A percentile compares a stretch with the other conserved stretches of the same genome.
phyloP scores from a whole-genome alignment of 2,888 invertebrate species.

The Thera britannica region DNA sequence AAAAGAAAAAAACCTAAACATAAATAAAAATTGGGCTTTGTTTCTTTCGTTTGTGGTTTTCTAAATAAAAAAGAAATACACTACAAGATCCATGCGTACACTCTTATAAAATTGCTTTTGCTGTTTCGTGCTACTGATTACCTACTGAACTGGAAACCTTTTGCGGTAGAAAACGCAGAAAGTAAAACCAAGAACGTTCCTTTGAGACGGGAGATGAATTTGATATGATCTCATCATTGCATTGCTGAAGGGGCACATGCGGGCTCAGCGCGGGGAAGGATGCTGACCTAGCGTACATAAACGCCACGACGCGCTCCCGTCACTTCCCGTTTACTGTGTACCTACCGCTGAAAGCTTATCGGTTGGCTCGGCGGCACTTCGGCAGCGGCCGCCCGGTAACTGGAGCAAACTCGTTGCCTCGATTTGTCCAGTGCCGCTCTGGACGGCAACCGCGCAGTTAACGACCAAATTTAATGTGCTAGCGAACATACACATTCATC shows the following conservation, averaged over 20 bases:
- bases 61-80: too few species aligned
- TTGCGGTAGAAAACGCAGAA: not conserved
- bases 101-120: too few species aligned
- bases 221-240: slow-evolving; percentile 33
- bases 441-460: slow-evolving; percentile 48
- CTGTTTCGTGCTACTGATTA: too few species aligned
- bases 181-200: not conserved
- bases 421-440: slow-evolving; percentile 23
- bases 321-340: slow-evolving; percentile 6
- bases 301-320: slow-evolving; percentile 14
- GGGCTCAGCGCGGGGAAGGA: slow-evolving; percentile 32
- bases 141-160: too few species aligned
- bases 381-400: slow-evolving; percentile 52
- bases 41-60: too few species aligned
- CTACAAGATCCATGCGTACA: too few species aligned
- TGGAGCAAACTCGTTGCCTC: slow-evolving; percentile 53
- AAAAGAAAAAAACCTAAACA: too few species aligned
- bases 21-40: too few species aligned
- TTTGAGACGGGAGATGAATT: slow-evolving; percentile 5
- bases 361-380: slow-evolving; percentile 47
- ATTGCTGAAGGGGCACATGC: slow-evolving; percentile 39
- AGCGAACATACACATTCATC: slow-evolving; percentile 57
- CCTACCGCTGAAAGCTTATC: slow-evolving; percentile 59
- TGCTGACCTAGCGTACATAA: slow-evolving; percentile 26
- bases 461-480: slow-evolving; percentile 54